phyloP scores from a whole-genome alignment of 2,888 invertebrate species.

The Lasioglossum pauxillum region DNA sequence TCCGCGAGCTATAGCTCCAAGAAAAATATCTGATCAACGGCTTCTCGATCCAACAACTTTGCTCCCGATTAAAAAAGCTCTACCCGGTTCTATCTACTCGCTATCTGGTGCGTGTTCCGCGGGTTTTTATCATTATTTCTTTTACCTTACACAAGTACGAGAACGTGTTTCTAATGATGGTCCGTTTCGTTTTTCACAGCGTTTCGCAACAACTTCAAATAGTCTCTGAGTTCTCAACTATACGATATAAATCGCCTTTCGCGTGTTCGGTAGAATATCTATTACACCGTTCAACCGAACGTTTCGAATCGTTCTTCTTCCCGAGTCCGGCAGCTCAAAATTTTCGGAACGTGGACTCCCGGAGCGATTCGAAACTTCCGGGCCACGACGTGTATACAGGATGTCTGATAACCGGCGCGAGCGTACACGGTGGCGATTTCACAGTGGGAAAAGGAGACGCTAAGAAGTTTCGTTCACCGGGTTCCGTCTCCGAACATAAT shows the following conservation, averaged over 20 bases:
- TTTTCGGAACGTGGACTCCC: not conserved
- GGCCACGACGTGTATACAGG: not conserved
- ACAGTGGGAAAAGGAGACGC: not conserved
- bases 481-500: not conserved
- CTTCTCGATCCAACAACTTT: conserved; percentile 54
- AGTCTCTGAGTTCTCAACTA: conserved; percentile 76
- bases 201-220: conserved; percentile 75
- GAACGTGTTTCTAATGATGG: conserved; percentile 75
- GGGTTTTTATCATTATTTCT: not conserved
- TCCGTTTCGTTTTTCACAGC: conserved; percentile 79
- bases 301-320: not conserved
- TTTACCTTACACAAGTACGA: conserved; percentile 57
- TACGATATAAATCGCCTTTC: conserved; percentile 6
- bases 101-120: conserved; percentile 35
- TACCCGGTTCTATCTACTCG: not conserved
- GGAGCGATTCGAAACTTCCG: not conserved
- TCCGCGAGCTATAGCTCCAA: conserved; percentile 55
- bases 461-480: not conserved
- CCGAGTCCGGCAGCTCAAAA: not conserved
- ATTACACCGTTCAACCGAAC: not conserved
- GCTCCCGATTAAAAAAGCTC: conserved; percentile 60
- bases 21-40: conserved; percentile 42
- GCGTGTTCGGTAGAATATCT: not conserved
- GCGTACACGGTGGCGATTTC: not conserved
- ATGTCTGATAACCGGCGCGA: not conserved